Evolutionary conservation across 2,888 invertebrate species (phyloP).

Genomic region (Temnothorax ravouxi): DNA sequence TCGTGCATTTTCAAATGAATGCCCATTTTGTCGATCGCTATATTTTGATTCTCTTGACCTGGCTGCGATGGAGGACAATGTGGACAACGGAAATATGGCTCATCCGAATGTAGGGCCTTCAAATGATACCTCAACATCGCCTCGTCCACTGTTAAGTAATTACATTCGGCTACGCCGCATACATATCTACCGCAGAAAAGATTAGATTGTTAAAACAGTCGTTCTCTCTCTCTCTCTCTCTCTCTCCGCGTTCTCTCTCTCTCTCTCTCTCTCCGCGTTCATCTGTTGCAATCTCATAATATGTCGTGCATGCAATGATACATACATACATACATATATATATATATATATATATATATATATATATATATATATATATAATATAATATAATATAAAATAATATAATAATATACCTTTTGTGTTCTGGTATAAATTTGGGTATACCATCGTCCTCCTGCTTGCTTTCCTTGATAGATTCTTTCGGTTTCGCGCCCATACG

Average conservation of each 20-base stretch:
- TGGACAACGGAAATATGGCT: slow-evolving; percentile 89
- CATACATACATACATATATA: neutral
- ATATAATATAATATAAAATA: too few relatives aligned
- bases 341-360: too few relatives aligned
- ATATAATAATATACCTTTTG: slow-evolving; percentile 78
- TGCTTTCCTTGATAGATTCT: slow-evolving; percentile 69
- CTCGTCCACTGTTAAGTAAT: slow-evolving; percentile 91
- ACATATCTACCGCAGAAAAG: slow-evolving; percentile 87
- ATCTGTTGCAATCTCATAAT: neutral
- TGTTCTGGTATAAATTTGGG: slow-evolving; percentile 85
- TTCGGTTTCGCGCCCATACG: slow-evolving; percentile 85
- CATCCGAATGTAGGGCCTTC: slow-evolving; percentile 90
- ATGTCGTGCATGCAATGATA: neutral
- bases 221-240: too few relatives aligned
- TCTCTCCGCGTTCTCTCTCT: too few relatives aligned
- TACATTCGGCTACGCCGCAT: slow-evolving; percentile 91
- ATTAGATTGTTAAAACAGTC: slow-evolving; percentile 77
- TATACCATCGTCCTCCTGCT: slow-evolving; percentile 78
- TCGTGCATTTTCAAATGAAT: slow-evolving; percentile 93
- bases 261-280: too few relatives aligned
- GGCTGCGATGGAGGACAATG: slow-evolving; percentile 90
- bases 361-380: too few relatives aligned
- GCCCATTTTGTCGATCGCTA: slow-evolving; percentile 89
- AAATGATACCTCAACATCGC: slow-evolving; percentile 91
- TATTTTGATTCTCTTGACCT: slow-evolving; percentile 86